phyloP scores from a whole-genome alignment of 1,140 invertebrate species.

The Bombus turneri region DNA sequence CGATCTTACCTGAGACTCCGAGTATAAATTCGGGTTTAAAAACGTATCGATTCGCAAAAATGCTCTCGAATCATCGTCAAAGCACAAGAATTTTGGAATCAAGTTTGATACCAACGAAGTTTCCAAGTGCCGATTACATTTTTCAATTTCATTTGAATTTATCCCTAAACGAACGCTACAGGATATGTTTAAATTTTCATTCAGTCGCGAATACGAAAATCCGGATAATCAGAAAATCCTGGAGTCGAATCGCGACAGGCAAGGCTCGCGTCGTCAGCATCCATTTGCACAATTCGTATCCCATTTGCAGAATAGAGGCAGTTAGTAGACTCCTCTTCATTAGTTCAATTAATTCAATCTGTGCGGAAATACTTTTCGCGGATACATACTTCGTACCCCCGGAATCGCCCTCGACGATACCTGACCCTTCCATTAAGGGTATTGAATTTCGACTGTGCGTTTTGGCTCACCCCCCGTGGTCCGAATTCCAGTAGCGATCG shows the following conservation, averaged over 20 bases:
- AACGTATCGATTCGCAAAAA: too few species aligned
- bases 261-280: not conserved
- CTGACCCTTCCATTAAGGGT: slow-evolving; percentile 72
- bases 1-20: too few species aligned
- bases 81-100: too few species aligned
- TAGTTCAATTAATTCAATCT: slow-evolving; percentile 73
- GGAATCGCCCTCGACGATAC: slow-evolving; percentile 37
- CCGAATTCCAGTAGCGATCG: slow-evolving; percentile 25
- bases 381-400: slow-evolving; percentile 31
- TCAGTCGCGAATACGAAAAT: not conserved
- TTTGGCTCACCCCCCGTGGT: not conserved
- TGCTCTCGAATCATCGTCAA: too few species aligned
- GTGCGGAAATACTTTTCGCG: slow-evolving; percentile 55
- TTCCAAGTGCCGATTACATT: too few species aligned
- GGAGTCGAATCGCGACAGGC: not conserved
- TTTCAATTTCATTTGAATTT: not conserved
- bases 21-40: too few species aligned
- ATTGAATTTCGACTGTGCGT: slow-evolving; percentile 64
- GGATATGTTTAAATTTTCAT: too few species aligned
- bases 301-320: not conserved
- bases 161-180: not conserved
- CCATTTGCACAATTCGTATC: not conserved
- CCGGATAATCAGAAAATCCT: not conserved
- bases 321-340: slow-evolving; percentile 61
- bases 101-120: too few species aligned